Evolutionary conservation across 2,888 invertebrate species (phyloP).

Genomic region (Creontiades dilutus): DNA sequence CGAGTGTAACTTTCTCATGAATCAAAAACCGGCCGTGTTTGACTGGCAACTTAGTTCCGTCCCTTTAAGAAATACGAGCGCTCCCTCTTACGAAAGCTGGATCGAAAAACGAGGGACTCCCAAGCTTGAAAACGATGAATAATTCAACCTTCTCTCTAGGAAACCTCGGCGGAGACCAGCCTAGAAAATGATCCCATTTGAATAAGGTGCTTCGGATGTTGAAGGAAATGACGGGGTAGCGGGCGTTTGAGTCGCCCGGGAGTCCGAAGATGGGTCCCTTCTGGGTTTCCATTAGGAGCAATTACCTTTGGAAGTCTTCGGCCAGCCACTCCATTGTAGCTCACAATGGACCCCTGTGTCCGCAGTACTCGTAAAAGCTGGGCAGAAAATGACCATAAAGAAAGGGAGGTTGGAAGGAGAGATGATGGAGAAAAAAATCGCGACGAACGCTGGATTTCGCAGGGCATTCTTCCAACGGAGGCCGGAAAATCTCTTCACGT

Average conservation of each 20-base stretch:
- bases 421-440: not conserved
- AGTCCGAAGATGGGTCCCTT: not conserved
- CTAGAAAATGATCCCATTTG: constrained; percentile 66
- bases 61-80: not conserved
- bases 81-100: not conserved
- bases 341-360: not conserved
- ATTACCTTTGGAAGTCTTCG: constrained; percentile 10
- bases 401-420: not conserved
- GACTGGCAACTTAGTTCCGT: constrained; percentile 33
- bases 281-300: constrained; percentile 59
- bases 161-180: constrained; percentile 20
- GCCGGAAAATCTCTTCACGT: constrained; percentile 37
- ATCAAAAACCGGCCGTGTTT: constrained; percentile 54
- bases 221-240: constrained; percentile 60
- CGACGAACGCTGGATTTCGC: constrained; percentile 16
- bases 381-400: not conserved
- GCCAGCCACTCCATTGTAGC: constrained; percentile 23
- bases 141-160: constrained; percentile 47
- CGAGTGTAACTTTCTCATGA: not conserved
- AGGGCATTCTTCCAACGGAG: constrained; percentile 13
- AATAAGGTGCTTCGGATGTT: constrained; percentile 50
- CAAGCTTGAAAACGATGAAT: constrained; percentile 58
- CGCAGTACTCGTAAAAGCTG: constrained; percentile 32
- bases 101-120: constrained; percentile 32
- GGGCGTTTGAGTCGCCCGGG: constrained; percentile 1